Base-by-base conservation (phyloP, 1,140 invertebrate species). In the Leptinotarsa undecemlineata region DNA sequence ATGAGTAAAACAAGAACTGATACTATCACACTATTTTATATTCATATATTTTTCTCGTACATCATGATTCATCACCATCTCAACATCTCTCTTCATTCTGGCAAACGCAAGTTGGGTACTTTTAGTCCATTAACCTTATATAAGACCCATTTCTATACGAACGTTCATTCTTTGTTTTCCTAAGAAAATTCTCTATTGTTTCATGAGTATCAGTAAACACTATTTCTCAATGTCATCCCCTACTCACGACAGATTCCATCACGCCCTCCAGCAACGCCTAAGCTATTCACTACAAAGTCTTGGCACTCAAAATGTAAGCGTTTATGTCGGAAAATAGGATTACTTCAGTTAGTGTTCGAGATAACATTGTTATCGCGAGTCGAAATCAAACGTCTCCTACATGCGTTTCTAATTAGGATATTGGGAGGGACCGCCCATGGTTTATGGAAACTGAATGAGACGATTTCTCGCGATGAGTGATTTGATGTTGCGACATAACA, bases 241-340 rank as follows among this genome's bases (percentile, higher is more conserved):
- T 57, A 57, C 51, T 57, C 51, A 57, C 51, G 6, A 57, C 51
- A 15, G 51, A 17, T 57, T 57, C 51, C 6, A 57, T 17, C 51
- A 68, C 33, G 66, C 66, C 66, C 42, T 68, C 33, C 63, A 64
- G 26, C 63, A 64, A 21, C 63, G 63, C 63, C 26, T 64, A 15
- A 64, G 20, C 63, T 33, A 21, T 64, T 64, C 20, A 20, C 63
- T 70, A 20, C 68, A 70, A 70, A 21, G 33, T 19, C 68, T 70
- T 51, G 51, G 68, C 68, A 70, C 68, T 70, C 63, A 70, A 17
- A 21, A 70, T 70, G 68, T 70, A 70, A 60, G 47, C 68, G 68
- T 70, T 70, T 60, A 70, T 70, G 68, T 70, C 48, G 48, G 47
- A 70, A 70, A 70, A 70, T 57, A 70, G 68, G 68, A 70, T 70